These are phyloP conservation scores for Prinia subflava DNA, from an alignment of 2,113 vertebrate genomes.

Conservation along the genomic window DNA sequence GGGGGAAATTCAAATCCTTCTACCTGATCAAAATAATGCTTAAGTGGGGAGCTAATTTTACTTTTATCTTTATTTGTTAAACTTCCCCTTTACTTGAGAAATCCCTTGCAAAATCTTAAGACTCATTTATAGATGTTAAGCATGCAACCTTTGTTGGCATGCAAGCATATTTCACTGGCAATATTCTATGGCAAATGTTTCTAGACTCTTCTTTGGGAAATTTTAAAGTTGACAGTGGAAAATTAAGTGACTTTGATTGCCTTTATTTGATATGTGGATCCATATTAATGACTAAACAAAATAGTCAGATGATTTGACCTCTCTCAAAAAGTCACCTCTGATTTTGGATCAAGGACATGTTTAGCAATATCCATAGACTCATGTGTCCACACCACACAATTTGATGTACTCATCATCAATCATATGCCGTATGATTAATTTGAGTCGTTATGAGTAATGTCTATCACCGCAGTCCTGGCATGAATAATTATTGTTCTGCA, in stretches of 20 bases:
- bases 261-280: constrained; percentile 3
- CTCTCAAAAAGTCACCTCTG: constrained; percentile 51
- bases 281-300: constrained; percentile 34
- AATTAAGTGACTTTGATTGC: not conserved
- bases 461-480: constrained; percentile 41
- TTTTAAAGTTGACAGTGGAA: constrained; percentile 6
- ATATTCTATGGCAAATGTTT: not conserved
- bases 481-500: constrained; percentile 60
- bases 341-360: constrained; percentile 60
- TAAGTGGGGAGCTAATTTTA: not conserved
- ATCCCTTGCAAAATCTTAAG: not conserved
- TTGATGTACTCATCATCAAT: constrained; percentile 43
- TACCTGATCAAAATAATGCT: not conserved
- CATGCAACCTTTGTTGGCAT: not conserved
- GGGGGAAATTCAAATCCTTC: not conserved
- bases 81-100: not conserved
- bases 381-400: constrained; percentile 37
- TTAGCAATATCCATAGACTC: constrained; percentile 52
- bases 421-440: constrained; percentile 58
- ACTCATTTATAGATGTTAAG: not conserved
- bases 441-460: constrained; percentile 63
- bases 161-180: not conserved
- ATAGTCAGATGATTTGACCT: constrained; percentile 17
- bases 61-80: not conserved
- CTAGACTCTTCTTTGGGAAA: not conserved